These are phyloP conservation scores for Ennomos erosarius DNA, from an alignment of 2,888 invertebrate genomes.

Conservation along the genomic window DNA sequence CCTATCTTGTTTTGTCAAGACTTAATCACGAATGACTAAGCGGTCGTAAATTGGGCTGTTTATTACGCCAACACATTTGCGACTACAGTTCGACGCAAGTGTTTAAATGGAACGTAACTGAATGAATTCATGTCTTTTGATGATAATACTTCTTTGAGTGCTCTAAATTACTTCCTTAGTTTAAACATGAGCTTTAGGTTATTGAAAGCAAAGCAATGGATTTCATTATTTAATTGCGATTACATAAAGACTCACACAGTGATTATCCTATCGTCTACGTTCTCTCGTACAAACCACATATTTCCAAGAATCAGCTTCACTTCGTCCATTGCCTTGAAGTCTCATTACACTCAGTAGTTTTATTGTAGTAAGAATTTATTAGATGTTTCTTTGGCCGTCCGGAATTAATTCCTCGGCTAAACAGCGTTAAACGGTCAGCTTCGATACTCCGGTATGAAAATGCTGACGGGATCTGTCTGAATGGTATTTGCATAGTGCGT, in stretches of 20 bases:
- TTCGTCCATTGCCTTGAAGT: too few relatives aligned
- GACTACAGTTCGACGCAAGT: conserved; percentile 5
- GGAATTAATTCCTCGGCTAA: conserved; percentile 26
- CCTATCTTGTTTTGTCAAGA: conserved; percentile 33
- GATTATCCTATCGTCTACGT: too few relatives aligned
- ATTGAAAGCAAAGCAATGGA: too few relatives aligned
- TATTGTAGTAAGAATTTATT: too few relatives aligned
- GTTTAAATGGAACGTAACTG: neutral
- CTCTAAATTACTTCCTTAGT: too few relatives aligned
- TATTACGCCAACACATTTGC: conserved; percentile 25
- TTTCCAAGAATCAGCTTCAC: too few relatives aligned
- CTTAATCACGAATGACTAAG: conserved; percentile 37
- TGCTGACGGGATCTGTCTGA: conserved; percentile 63
- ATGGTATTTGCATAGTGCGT: conserved; percentile 64
- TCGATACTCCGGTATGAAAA: conserved; percentile 63
- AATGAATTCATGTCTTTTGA: neutral
- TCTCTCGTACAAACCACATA: too few relatives aligned
- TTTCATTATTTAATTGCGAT: too few relatives aligned
- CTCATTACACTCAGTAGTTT: too few relatives aligned
- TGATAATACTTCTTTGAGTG: too few relatives aligned
- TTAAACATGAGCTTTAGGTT: too few relatives aligned
- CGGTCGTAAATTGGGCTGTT: conserved; percentile 40
- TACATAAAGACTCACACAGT: too few relatives aligned
- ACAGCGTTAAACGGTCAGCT: conserved; percentile 42
- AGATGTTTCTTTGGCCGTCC: conserved; percentile 12